Evolutionary conservation across 1,140 invertebrate genomes (phyloP), one percentile per base, ranked within the genome.

Genomic region (Ips nitidus): DNA sequence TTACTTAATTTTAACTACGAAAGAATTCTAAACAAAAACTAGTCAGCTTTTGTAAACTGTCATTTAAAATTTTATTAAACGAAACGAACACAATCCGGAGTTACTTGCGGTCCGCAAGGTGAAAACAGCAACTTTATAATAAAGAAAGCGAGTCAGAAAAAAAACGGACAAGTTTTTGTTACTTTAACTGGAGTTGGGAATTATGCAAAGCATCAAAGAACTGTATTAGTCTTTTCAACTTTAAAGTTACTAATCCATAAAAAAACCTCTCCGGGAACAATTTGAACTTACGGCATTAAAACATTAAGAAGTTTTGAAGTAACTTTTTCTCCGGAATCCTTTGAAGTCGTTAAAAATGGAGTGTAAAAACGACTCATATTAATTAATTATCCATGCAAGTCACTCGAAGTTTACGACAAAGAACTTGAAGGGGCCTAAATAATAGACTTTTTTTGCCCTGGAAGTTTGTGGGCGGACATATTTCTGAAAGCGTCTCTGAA

Each of bases 371-470:
- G 66, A 62, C 66, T 69, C 59, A 70, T 70, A 70, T 70, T 64
- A 70, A 70, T 70, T 70, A 70, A 70, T 70, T 70, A 70, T 70
- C 68, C 68, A 70, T 70, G 68, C 68, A 70, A 64, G 68, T 64
- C 68, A 64, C 59, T 22, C 60, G 59, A 70, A 70, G 60, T 70
- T 70, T 58, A 64, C 40, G 68, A 47, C 61, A 52, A 64, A 63
- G 53, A 62, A 70, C 40, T 69, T 39, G 40, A 7, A 41, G 40
- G 57, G 41, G 41, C 61, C 40, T 64, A 58, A 70, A 64, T 70
- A 70, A 70, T 63, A 55, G 68, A 52, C 42, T 22, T 50, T 60
- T 70, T 61, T 70, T 22, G 22, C 22, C 22, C 22, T 22, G 22
- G 22, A 22, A 22, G 22, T 22, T 64, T 59, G 50, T 56, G 59